Evolutionary conservation across 2,888 invertebrate species (phyloP), one percentile per base, ranked within the genome.

Genomic region (Macrophya alboannulata): DNA sequence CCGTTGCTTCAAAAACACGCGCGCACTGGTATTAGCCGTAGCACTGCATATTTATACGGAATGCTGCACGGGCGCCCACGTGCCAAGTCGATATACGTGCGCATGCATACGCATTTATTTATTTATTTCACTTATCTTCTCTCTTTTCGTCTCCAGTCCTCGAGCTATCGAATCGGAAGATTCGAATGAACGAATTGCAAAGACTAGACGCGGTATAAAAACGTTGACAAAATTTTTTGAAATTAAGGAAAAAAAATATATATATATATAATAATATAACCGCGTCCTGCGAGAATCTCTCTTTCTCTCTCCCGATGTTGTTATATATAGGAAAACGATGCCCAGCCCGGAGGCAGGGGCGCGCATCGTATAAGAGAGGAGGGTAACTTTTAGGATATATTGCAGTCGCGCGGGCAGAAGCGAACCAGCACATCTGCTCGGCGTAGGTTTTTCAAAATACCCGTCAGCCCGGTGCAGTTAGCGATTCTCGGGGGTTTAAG

Each of bases 401-500:
- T 25, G 62, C 62, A 62, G 62, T 62, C 71, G 37, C 21, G 72
- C 55, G 51, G 51, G n/a, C 37, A 43, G 55, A 17, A 55, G 77
- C 31, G 31, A 31, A 31, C 1, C 9, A 68, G 72, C 77, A 81
- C 81, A 81, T 81, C 81, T 81, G 81, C 62, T 81, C 62, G 62
- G 62, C 59, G 51, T 62, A 62, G 51, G 40, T 81, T 81, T 81
- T 81, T 81, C 81, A 81, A 81, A 81, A 81, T 81, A 81, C 62
- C 59, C 81, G 59, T 59, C 40, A 37, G 81, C 81, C 81, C 81
- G 81, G 81, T 81, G 81, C 68, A 68, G 68, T 62, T 81, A 40
- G 77, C 77, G 77, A 55, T 25, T 25, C 55, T 77, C 31, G 55
- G 25, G 37, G 77, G 77, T 43, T 6, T 15, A n/a, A n/a, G 72